Base-by-base conservation (phyloP, 2,888 invertebrate species). In the Dendrolimus pini region DNA sequence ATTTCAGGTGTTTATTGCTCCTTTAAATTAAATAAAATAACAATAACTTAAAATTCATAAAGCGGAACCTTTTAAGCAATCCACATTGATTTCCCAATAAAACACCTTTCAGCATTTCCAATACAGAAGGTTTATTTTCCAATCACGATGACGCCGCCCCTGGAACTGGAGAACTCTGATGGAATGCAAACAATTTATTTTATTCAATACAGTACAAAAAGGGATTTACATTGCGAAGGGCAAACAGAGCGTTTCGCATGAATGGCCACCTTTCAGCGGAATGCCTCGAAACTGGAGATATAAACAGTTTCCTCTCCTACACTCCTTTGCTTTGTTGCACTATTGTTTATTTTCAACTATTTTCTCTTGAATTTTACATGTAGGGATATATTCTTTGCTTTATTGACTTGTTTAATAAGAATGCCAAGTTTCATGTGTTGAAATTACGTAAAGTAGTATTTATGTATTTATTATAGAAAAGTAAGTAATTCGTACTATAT, bases 171-270 rank as follows among this genome's bases (percentile, higher is more conserved):
- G 47, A 47, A 63, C 64, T 65, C 74, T 73, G 74, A 75, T 69
- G 71, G 72, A 74, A 78, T 68, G 74, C 65, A 67, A 73, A 75
- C 77, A 71, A 82, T 82, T 78, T 78, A 76, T 82, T 79, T 79
- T 72, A 77, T 78, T 75, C 72, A 63, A 64, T 69, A 64, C 62
- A 62, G 64, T 74, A 72, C 75, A 72, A 75, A 74, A 78, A 78
- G 70, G 67, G 77, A 72, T 73, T 72, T 67, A 59, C 67, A 68
- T 64, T 63, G 58, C 63, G 65, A 69, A 69, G 63, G 61, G 61
- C 58, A 64, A 63, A 60, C 60, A 66, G 67, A 66, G 71, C 70
- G 65, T 67, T 71, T 65, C 65, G 63, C 65, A 62, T 62, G 67
- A 72, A 69, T 68, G 58, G 55, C 61, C 66, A 62, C 64, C 68